Percentiles rank a stretch among this genome's conserved stretches.
phyloP scores from a whole-genome alignment of 2,797 vertebrate genomes.

The Acridotheres tristis region DNA sequence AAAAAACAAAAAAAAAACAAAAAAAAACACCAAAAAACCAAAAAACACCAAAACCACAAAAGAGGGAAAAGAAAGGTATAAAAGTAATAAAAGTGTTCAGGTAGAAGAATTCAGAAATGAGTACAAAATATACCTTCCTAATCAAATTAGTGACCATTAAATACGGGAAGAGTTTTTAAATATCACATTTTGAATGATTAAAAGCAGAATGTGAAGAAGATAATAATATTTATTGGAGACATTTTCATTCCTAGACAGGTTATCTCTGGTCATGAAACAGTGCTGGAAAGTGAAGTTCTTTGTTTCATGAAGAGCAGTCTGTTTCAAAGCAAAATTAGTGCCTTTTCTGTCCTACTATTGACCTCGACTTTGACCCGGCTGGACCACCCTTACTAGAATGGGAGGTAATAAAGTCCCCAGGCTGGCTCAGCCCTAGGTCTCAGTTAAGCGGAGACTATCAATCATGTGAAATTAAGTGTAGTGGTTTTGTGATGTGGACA shows the following conservation, averaged over 20 bases:
- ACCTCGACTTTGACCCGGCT: slow-evolving; percentile 82
- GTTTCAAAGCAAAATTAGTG: slow-evolving; percentile 69
- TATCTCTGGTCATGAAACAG: slow-evolving; percentile 23
- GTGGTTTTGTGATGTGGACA: slow-evolving; percentile 79
- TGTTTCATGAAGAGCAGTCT: slow-evolving; percentile 59
- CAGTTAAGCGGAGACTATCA: slow-evolving; percentile 75
- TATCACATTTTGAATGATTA: background rate
- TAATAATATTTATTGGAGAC: background rate
- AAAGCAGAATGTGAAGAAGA: background rate
- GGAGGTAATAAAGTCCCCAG: slow-evolving; percentile 78
- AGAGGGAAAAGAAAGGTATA: background rate
- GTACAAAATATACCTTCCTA: background rate
- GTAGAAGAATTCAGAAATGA: background rate
- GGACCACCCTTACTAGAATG: slow-evolving; percentile 81
- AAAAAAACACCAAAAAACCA: no score
- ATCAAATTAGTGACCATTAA: background rate
- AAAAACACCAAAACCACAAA: no score
- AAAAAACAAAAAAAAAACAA: accelerated
- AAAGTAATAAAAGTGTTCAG: background rate
- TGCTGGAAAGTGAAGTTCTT: slow-evolving; percentile 59
- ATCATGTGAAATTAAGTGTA: slow-evolving; percentile 79
- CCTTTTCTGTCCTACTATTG: slow-evolving; percentile 76
- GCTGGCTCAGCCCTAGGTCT: slow-evolving; percentile 69
- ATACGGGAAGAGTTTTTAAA: accelerated
- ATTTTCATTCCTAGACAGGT: background rate